Conservation (phyloP, 2,888 invertebrate species). For the Drosophila lacicola region DNA sequence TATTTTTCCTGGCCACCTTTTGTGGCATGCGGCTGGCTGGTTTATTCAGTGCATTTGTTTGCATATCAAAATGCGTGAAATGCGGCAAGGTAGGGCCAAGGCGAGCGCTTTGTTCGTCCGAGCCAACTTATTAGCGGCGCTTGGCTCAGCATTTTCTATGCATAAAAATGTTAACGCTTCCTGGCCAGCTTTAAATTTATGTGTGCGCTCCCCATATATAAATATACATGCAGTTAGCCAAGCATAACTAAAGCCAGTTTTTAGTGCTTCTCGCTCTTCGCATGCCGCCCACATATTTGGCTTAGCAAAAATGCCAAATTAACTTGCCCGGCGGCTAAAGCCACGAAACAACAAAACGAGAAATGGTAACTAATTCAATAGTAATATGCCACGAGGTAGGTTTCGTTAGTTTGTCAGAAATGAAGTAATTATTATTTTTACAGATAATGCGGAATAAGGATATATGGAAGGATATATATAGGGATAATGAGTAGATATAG, state of each 20-base stretch:
- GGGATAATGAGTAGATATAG: no score
- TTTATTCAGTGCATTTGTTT: slow-evolving; percentile 80
- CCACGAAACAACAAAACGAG: slow-evolving; percentile 9
- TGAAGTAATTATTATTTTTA: not conserved
- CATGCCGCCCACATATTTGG: slow-evolving; percentile 48
- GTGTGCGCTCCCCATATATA: slow-evolving; percentile 57
- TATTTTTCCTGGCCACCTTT: slow-evolving; percentile 51
- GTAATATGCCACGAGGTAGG: slow-evolving; percentile 21
- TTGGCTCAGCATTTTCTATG: slow-evolving; percentile 76
- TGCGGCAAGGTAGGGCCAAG: slow-evolving; percentile 36
- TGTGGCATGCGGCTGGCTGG: slow-evolving; percentile 62
- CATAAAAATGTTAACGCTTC: slow-evolving; percentile 75
- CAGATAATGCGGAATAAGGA: no score
- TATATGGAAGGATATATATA: no score
- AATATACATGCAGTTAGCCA: slow-evolving; percentile 71
- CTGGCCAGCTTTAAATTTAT: slow-evolving; percentile 59
- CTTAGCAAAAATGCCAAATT: slow-evolving; percentile 70
- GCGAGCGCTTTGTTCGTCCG: slow-evolving; percentile 57
- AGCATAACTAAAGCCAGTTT: slow-evolving; percentile 65
- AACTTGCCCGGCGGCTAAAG: slow-evolving; percentile 51
- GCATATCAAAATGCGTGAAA: slow-evolving; percentile 81
- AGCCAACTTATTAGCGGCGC: slow-evolving; percentile 76
- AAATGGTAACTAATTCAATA: slow-evolving; percentile 41
- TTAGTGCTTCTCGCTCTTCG: slow-evolving; percentile 51
- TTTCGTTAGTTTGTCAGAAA: not conserved